These are phyloP conservation scores for Hypocryptadius cinnamomeus DNA, from an alignment of 2,113 vertebrate species.

Conservation along the genomic window DNA sequence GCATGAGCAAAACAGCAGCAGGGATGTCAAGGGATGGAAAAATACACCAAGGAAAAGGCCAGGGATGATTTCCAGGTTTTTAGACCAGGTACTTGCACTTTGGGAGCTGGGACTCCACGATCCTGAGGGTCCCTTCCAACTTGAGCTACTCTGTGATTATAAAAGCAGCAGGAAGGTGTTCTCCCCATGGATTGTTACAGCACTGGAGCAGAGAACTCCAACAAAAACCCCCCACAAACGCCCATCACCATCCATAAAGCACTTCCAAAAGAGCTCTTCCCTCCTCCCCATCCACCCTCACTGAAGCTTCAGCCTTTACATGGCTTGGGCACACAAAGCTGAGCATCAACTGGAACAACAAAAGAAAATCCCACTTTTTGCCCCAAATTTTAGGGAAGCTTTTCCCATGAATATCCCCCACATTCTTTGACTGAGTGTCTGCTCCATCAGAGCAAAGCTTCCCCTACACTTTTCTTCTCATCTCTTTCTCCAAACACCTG, in stretches of 20 bases:
- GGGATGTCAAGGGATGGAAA: neutral
- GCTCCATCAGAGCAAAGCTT: neutral
- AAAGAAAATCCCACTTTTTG: neutral
- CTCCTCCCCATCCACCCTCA: accelerated
- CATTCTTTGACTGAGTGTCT: neutral
- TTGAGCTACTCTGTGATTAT: neutral
- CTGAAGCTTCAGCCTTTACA: neutral
- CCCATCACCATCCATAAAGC: accelerated
- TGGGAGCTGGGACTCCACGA: neutral
- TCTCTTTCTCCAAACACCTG: neutral
- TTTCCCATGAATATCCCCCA: neutral
- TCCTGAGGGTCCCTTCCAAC: neutral
- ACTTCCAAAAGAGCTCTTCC: neutral
- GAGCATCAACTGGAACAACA: neutral
- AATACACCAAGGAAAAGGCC: neutral
- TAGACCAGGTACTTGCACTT: neutral
- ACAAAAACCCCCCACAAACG: no score
- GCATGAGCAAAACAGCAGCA: neutral
- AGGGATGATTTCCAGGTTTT: neutral
- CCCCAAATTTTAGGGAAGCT: neutral
- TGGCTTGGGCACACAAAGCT: neutral
- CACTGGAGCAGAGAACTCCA: neutral
- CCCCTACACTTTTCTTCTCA: neutral
- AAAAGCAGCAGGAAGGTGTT: neutral
- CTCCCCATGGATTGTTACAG: neutral